Base-by-base conservation (phyloP, 23 tunicate genomes). In the Trididemnum nubilum region DNA sequence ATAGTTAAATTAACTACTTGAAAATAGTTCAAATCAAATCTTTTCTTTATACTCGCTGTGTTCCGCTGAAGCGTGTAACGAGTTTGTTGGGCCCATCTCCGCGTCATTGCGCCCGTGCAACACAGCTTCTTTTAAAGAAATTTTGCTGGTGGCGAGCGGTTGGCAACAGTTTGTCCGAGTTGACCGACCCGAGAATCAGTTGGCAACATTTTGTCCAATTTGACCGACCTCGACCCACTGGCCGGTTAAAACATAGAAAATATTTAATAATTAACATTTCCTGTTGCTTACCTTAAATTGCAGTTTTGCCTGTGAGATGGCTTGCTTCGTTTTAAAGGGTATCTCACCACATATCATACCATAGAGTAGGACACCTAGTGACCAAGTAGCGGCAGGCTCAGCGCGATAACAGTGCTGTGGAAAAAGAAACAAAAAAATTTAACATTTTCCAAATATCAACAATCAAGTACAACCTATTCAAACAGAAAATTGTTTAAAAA, bases 321-420 rank as follows among this genome's bases (percentile, higher is more conserved):
- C 78, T 34, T 69, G 54, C 58, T 83, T 87, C 21, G 88, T 33
- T 51, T 83, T 92, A 54, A 92, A 92, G 31, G 97, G 97, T 30
- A 92, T 92, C 58, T 92, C 97, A 0, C 97, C 97, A 50, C 85
- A 82, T 2, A 92, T 39, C 97, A 92, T 92, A 40, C 89, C 97
- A 76, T 52, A 92, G 7, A 92, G 85, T 15, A 92, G 69, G 27
- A 92, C 85, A n/a, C 97, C 97, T 18, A 92, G 88, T 33, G 92
- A 87, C 97, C 97, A 92, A 4, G 61, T 36, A 7, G 97, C 86
- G 0, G 97, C 92, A 23, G 92, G 18, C 5, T 83, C 78, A 0
- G 79, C 90, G 71, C 78, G 69, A 71, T 89, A 89, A 25, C 70
- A 35, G 58, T 63, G 85, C 94, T 89, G 79, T 12, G 78, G 59